A percentile compares a stretch with the other conserved stretches of the same genome.
Conservation (phyloP, 2,113 vertebrate genomes). For the Sylvietta virens region DNA sequence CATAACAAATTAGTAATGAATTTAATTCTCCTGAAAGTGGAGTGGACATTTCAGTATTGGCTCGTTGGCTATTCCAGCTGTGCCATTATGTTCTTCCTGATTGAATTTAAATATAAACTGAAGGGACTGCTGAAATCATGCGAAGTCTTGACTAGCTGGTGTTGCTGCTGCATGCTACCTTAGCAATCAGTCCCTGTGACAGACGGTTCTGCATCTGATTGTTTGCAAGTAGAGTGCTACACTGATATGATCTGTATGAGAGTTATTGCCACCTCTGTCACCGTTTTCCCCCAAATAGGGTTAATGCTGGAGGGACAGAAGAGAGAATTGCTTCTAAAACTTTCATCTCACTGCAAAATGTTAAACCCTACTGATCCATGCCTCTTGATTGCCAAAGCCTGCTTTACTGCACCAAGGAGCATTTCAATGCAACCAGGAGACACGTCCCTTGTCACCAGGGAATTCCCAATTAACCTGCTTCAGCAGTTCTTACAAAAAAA, state of each 20-base stretch:
- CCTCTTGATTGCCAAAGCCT: neutral
- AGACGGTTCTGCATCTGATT: neutral
- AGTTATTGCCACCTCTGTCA: neutral
- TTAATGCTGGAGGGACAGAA: neutral
- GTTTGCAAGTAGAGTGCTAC: neutral
- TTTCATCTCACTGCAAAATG: neutral
- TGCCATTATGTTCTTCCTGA: neutral
- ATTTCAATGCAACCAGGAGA: neutral
- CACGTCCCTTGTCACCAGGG: neutral
- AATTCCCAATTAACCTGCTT: conserved; percentile 4
- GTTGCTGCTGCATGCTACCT: neutral
- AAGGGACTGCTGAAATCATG: neutral
- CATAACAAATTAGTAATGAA: neutral
- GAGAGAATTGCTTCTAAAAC: neutral
- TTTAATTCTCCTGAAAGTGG: neutral
- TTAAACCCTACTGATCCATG: neutral
- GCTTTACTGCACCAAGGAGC: neutral
- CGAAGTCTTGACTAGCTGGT: neutral
- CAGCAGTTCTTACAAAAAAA: neutral
- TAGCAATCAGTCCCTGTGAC: neutral
- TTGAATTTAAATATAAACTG: neutral
- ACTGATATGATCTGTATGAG: neutral
- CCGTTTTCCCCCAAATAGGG: neutral
- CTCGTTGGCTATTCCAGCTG: neutral
- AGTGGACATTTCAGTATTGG: neutral